Base-by-base conservation (phyloP, 2,888 invertebrate species). In the Netelia inedita region DNA sequence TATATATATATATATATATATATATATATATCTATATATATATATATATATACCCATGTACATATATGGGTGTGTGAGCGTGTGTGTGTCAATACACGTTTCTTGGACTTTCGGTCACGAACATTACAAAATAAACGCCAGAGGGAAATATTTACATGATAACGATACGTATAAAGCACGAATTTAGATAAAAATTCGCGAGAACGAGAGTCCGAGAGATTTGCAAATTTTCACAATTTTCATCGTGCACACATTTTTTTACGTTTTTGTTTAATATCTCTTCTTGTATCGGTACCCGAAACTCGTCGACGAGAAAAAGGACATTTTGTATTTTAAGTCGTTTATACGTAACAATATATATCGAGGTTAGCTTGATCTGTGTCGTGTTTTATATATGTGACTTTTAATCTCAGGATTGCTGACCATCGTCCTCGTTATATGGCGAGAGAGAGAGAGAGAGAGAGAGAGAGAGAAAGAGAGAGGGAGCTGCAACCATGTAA, bases 401-500 rank as follows among this genome's bases (percentile, higher is more conserved):
- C 57, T 59, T 43, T 14, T 43, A 57, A 57, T 66, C 53, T 16
- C 5, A 28, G 76, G 14, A 68, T 68, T 41, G 57, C 43, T 57
- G 55, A 59, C 59, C 76, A 63, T 63, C 63, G 63, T 63, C 16
- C 9, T 46, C 11, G 10, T 46, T 14, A 14, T 46, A 46, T 14
- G 14, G 46, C 43, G 3, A 10, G 16, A 16, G 16, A 57, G 10
- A 57, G 19, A 19, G 2, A 57, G 57, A 16, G 6, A 16, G 6
- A 57, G 28, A 21, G 10, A 57, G 57, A 21, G 21, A 16, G 6
- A 57, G 28, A 21, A 3, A 57, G 57, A 21, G 21, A 57, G 19
- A 21, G 1, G 14, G 61, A 73, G 61, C 50, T 59, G 46, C 46
- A 80, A 81, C 59, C 78, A 79, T 81, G 78, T 78, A 73, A 71